Conservation (phyloP, 2,797 vertebrate genomes). For the Cryptoprocta ferox region DNA sequence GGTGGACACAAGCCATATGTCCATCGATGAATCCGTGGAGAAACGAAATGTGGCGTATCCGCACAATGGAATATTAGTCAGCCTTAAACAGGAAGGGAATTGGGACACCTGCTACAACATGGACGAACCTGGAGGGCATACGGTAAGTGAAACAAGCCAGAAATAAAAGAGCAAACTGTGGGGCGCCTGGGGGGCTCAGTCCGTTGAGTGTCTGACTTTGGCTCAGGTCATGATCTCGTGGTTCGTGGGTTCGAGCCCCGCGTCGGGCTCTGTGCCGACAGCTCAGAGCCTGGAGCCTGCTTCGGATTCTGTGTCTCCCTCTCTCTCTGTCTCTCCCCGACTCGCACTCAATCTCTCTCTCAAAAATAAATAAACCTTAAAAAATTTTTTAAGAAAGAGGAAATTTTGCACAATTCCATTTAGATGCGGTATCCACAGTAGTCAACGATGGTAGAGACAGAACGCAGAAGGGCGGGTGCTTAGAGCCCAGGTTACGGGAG, state of each 20-base stretch:
- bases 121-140: accelerated
- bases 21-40: accelerated
- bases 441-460: background rate
- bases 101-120: accelerated
- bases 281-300: too few relatives aligned
- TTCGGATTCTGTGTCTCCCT: too few relatives aligned
- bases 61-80: accelerated
- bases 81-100: background rate
- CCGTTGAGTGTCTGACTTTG: too few relatives aligned
- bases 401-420: accelerated
- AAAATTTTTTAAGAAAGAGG: too few relatives aligned
- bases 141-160: background rate
- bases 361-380: too few relatives aligned
- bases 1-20: background rate
- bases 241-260: too few relatives aligned
- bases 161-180: background rate
- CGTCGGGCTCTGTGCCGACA: too few relatives aligned
- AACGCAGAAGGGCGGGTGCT: accelerated
- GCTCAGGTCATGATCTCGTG: too few relatives aligned
- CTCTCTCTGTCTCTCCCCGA: too few relatives aligned
- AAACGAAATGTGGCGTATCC: accelerated
- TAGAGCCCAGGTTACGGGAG: accelerated
- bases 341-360: too few relatives aligned
- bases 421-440: accelerated
- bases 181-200: too few relatives aligned